These are phyloP conservation scores for Corythornis cristatus DNA, from an alignment of 2,113 vertebrate genomes.

Conservation along the genomic window DNA sequence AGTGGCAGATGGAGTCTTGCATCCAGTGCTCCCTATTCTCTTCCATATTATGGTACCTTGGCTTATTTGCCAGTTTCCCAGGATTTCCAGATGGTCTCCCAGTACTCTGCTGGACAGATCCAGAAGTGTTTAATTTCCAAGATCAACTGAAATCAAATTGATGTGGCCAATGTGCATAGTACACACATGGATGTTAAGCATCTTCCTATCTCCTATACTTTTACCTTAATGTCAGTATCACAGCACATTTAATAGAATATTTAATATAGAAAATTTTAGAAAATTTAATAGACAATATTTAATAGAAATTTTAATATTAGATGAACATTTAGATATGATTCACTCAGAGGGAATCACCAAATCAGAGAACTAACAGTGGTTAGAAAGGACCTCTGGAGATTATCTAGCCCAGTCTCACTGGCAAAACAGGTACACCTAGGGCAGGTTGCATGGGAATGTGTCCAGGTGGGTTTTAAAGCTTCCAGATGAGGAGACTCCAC, in stretches of 20 bases:
- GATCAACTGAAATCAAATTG: background rate
- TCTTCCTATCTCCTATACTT: background rate
- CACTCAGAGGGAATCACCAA: background rate
- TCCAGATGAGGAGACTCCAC: too few species aligned
- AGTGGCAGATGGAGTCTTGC: background rate
- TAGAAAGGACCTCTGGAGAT: too few species aligned
- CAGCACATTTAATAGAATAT: too few species aligned
- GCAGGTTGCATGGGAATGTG: too few species aligned
- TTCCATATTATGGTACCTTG: background rate
- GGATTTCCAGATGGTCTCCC: background rate
- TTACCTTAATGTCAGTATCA: background rate
- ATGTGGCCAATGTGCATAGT: fast-evolving
- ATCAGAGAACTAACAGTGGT: too few species aligned
- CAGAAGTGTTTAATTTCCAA: background rate
- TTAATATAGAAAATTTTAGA: background rate
- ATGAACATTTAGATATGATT: background rate
- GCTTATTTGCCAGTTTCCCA: background rate
- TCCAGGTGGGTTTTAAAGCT: too few species aligned
- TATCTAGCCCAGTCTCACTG: too few species aligned
- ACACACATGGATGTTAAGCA: background rate
- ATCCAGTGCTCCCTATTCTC: background rate
- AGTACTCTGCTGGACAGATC: background rate
- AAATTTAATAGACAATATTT: background rate
- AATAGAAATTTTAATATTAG: background rate
- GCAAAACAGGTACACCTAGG: too few species aligned